phyloP scores from a whole-genome alignment of 2,113 vertebrate species.

The Hystrix brachyura region DNA sequence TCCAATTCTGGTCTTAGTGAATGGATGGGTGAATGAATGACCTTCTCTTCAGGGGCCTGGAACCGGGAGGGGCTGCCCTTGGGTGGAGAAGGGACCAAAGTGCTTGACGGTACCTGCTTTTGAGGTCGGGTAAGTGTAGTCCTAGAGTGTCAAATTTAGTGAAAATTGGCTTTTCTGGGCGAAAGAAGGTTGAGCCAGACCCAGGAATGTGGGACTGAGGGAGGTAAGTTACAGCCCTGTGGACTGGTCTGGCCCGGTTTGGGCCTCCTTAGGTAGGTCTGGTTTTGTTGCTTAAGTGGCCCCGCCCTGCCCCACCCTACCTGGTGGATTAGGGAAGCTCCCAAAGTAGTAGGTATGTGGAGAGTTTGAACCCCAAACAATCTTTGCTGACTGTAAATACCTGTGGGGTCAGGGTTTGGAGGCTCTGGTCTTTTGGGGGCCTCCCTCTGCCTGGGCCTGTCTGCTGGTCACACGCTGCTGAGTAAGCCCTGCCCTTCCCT shows the following conservation, averaged over 20 bases:
- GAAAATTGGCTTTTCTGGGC: conserved; percentile 1
- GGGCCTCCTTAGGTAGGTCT: conserved; percentile 51
- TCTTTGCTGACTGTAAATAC: conserved; percentile 82
- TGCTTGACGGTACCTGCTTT: not conserved
- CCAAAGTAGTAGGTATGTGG: conserved; percentile 3
- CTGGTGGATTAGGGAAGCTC: conserved; percentile 29
- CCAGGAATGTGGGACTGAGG: conserved; percentile 22
- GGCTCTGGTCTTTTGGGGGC: not conserved
- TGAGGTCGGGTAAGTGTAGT: conserved; percentile 1
- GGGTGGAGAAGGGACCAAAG: not conserved
- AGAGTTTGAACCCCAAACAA: conserved; percentile 80
- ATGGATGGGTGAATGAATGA: conserved; percentile 57
- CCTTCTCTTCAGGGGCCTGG: not conserved
- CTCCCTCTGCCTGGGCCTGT: conserved; percentile 55
- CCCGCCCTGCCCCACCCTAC: conserved; percentile 70
- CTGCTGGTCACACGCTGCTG: conserved; percentile 56
- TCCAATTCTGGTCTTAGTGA: not conserved
- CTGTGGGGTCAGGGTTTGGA: not conserved
- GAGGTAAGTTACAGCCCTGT: not conserved
- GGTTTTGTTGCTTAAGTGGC: conserved; percentile 58
- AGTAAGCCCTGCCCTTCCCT: conserved; percentile 41
- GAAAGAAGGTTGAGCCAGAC: not conserved
- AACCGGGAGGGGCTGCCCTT: not conserved
- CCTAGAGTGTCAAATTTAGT: not conserved
- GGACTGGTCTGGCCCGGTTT: conserved; percentile 72